phyloP scores from a whole-genome alignment of 2,113 vertebrate species.

The Baryphthengus martii region DNA sequence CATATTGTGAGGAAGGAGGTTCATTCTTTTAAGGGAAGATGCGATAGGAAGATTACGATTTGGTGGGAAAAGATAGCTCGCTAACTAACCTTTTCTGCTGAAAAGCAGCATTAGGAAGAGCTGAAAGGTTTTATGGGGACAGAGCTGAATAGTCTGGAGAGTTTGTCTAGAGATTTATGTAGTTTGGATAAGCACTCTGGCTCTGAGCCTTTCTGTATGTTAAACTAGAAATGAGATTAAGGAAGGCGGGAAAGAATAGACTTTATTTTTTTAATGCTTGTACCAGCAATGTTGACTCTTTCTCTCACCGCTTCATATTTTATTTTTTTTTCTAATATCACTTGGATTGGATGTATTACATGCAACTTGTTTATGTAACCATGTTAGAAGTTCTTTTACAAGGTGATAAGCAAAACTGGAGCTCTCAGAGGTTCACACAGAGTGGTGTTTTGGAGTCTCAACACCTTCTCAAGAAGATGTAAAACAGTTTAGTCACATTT shows the following conservation, averaged over 20 bases:
- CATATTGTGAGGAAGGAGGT: neutral
- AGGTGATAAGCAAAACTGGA: neutral
- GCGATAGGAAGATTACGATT: neutral
- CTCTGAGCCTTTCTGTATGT: constrained; percentile 14
- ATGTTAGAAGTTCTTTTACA: neutral
- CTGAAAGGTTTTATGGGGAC: neutral
- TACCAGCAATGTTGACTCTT: neutral
- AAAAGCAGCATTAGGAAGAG: neutral
- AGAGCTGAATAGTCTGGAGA: neutral
- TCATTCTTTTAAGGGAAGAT: neutral
- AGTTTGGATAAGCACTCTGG: constrained; percentile 35
- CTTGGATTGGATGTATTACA: neutral
- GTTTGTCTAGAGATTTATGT: constrained; percentile 40
- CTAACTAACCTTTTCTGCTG: neutral
- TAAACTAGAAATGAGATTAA: constrained; percentile 25
- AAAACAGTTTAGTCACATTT: neutral
- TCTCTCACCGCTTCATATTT: constrained; percentile 21
- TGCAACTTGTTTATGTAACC: neutral
- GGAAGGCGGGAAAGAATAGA: neutral
- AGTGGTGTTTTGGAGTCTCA: neutral
- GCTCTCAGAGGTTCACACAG: neutral
- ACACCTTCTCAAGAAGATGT: neutral
- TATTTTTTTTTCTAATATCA: neutral
- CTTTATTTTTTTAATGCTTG: neutral
- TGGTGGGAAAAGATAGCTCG: neutral